Base-by-base conservation (phyloP, 1,140 invertebrate species). In the Trypoxylus dichotomus region DNA sequence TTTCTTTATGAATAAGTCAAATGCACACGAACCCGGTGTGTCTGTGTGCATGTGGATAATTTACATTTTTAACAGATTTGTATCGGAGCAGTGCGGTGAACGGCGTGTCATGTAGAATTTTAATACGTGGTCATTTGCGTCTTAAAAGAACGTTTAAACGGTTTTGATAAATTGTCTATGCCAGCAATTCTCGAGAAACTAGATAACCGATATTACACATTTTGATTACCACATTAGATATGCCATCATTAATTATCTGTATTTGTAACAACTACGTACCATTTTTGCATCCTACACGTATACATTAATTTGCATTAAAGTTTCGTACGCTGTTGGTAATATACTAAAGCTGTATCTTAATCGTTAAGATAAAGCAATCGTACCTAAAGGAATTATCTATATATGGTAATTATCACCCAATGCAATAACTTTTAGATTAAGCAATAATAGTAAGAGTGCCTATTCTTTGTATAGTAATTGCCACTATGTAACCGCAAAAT, bases 41-140 rank as follows among this genome's bases (percentile, higher is more conserved):
- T 37, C 32, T 8, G 32, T 47, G 43, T 8, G 43, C 43, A 47
- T 47, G 43, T 63, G 60, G 60, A 63, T 63, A 63, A 63, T 63
- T 63, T 63, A 63, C 60, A 63, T 63, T 63, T 63, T 63, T 63
- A 63, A 63, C 60, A 63, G 60, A 63, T 63, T 63, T 63, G 60
- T 63, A 63, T 63, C 60, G 2, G n/a, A 10, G 60, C 60, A 27
- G 60, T 19, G 19, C 60, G 60, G 60, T 63, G 60, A 63, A 63
- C 60, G 60, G 60, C 13, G 7, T 19, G 60, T 27, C 60, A 27
- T 27, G 13, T 63, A 19, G 60, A 63, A 63, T 63, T 63, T 63
- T 63, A 63, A 63, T 63, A 63, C 7, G 25, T 27, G 60, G 60
- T 63, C 60, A 63, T 63, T 63, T 63, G 60, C 60, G 60, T 63